Percentiles rank a stretch among this genome's conserved stretches.
Evolutionary conservation across 2,797 vertebrate genomes (phyloP).

Genomic region (Sebastes melanostomus): DNA sequence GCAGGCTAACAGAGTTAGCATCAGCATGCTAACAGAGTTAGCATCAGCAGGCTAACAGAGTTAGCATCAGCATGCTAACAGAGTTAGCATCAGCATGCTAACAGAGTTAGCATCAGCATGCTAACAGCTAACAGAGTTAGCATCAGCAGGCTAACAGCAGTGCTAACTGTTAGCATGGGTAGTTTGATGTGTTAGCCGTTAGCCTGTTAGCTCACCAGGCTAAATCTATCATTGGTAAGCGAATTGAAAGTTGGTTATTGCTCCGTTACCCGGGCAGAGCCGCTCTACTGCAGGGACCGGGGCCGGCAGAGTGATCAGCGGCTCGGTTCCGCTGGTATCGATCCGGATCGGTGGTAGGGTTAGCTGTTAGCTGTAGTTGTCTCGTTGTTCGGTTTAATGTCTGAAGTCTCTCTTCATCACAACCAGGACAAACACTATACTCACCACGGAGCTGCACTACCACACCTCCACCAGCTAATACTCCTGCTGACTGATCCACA

Average conservation of each 20-base stretch:
- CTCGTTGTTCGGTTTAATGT: slow-evolving; percentile 7
- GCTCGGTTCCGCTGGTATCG: slow-evolving; percentile 12
- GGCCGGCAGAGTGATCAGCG: not conserved
- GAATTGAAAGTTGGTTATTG: slow-evolving; percentile 25
- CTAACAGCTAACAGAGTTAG: slow-evolving; percentile 15
- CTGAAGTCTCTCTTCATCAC: no score
- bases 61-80: no score
- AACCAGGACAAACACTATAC: no score
- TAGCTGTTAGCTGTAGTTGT: no score
- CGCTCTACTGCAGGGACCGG: fast-evolving
- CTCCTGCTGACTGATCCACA: no score
- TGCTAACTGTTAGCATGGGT: slow-evolving; percentile 30
- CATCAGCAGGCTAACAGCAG: slow-evolving; percentile 31
- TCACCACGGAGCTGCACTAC: no score
- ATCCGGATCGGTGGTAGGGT: no score
- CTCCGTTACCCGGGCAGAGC: no score
- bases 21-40: not conserved
- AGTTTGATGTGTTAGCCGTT: slow-evolving; percentile 44
- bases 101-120: no score
- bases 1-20: no score
- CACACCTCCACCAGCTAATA: no score
- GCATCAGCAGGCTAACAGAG: not conserved
- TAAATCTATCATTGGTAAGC: slow-evolving; percentile 10
- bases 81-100: no score
- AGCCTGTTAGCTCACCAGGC: slow-evolving; percentile 19